Conservation (phyloP, 2,888 invertebrate genomes). For the Acleris cristana region DNA sequence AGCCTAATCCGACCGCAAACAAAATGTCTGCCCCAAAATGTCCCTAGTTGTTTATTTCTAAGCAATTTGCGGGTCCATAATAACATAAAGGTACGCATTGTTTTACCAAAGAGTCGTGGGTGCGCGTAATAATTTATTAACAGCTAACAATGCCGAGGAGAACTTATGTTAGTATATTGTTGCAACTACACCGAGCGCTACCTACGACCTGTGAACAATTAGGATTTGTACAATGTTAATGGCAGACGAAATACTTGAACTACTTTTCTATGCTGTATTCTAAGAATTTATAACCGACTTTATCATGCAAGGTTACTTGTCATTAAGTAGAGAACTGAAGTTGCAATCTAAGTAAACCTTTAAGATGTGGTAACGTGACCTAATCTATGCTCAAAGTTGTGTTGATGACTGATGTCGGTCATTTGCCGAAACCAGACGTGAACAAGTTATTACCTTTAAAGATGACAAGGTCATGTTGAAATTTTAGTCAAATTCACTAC, state of each 20-base stretch:
- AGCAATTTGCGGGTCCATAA: conserved; percentile 35
- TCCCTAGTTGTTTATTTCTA: conserved; percentile 33
- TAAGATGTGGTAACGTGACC: not conserved
- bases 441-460: too few relatives aligned
- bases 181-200: conserved; percentile 19
- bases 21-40: conserved; percentile 27
- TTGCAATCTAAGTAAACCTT: not conserved
- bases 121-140: conserved; percentile 33
- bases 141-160: conserved; percentile 28
- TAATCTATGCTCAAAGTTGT: too few relatives aligned
- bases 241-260: conserved; percentile 3
- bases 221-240: conserved; percentile 21
- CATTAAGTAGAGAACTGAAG: not conserved
- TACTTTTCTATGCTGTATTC: conserved; percentile 15
- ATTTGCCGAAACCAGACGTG: too few relatives aligned
- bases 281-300: not conserved
- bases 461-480: too few relatives aligned
- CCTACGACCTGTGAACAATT: conserved; percentile 27
- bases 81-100: conserved; percentile 34
- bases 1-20: conserved; percentile 14
- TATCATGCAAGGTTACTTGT: not conserved
- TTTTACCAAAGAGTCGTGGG: conserved; percentile 33
- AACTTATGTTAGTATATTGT: conserved; percentile 30
- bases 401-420: too few relatives aligned
- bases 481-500: too few relatives aligned